Evolutionary conservation across 1,140 invertebrate genomes (phyloP).

Genomic region (Drosophila melanogaster): Release_6_plus_ISO1_MT NT_033779.5:19561001-19561500

Average conservation of each 20-base stretch:
- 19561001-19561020: neutral
- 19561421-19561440: neutral
- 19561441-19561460: neutral
- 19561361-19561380: neutral
- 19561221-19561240: neutral
- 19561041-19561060: neutral
- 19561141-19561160: neutral
- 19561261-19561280: neutral
- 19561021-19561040: neutral
- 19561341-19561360: neutral
- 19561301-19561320: neutral
- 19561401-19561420: neutral
- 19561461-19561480: neutral
- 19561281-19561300: neutral
- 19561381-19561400: neutral
- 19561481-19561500: neutral
- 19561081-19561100: neutral
- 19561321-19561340: neutral
- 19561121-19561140: neutral
- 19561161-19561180: neutral
- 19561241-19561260: neutral
- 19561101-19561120: neutral
- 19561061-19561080: neutral
- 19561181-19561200: neutral
- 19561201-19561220: too few species aligned